Evolutionary conservation across 2,113 vertebrate genomes (phyloP).

Genomic region (Pycnonotus jocosus): DNA sequence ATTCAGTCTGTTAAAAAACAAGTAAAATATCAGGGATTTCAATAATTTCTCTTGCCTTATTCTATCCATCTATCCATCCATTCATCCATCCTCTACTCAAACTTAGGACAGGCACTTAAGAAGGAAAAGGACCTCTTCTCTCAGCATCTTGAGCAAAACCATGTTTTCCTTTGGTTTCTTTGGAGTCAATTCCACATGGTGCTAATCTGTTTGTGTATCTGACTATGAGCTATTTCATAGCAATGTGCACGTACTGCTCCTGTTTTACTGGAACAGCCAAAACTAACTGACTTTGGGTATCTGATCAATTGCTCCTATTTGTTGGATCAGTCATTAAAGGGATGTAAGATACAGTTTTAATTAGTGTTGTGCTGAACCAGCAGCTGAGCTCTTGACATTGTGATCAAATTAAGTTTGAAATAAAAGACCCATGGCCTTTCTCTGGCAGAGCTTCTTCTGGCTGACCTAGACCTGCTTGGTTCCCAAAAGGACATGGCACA

Average conservation of each 20-base stretch:
- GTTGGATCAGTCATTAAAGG: background rate
- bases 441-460: background rate
- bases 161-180: background rate
- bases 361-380: slow-evolving; percentile 20
- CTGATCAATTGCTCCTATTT: background rate
- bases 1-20: background rate
- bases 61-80: background rate
- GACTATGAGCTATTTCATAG: background rate
- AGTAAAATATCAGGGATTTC: background rate
- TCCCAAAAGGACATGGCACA: background rate
- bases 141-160: background rate
- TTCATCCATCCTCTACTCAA: background rate
- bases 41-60: background rate
- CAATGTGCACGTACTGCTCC: background rate
- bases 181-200: background rate
- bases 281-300: background rate
- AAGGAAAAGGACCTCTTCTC: background rate
- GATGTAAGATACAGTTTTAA: background rate
- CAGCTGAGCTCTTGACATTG: background rate
- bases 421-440: background rate
- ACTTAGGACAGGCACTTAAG: background rate
- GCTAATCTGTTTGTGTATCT: background rate
- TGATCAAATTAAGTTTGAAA: background rate
- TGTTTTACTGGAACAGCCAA: background rate
- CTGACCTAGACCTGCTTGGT: background rate